Conservation (phyloP, 2,888 invertebrate species). For the Hylaea fasciaria region DNA sequence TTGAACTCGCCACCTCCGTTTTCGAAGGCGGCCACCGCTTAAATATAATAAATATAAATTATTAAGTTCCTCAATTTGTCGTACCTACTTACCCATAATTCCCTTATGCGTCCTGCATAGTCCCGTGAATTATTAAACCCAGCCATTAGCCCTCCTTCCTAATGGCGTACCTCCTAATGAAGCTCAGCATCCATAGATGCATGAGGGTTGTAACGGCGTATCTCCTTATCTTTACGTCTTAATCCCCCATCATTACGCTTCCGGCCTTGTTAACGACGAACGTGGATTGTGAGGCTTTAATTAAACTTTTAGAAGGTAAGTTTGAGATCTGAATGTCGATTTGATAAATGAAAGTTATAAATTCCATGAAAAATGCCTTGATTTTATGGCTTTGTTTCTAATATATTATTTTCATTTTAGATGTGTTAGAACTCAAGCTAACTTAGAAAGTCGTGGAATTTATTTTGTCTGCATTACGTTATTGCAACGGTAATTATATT, state of each 20-base stretch:
- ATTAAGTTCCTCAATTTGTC: not conserved
- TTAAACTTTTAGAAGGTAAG: conserved; percentile 7
- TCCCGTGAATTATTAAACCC: conserved; percentile 26
- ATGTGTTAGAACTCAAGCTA: too few relatives aligned
- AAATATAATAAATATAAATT: too few relatives aligned
- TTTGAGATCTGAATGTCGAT: conserved; percentile 6
- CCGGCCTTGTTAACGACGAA: conserved; percentile 40
- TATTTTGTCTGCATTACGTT: too few relatives aligned
- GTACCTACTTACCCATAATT: not conserved
- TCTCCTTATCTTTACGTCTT: conserved; percentile 77
- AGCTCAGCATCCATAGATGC: conserved; percentile 56
- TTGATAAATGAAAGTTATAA: not conserved
- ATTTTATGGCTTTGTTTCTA: not conserved
- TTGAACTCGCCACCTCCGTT: too few relatives aligned
- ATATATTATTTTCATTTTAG: not conserved
- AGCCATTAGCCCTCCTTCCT: conserved; percentile 34
- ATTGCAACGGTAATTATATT: too few relatives aligned
- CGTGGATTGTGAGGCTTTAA: conserved; percentile 17
- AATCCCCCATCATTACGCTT: conserved; percentile 69
- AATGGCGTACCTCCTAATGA: conserved; percentile 64
- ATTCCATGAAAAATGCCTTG: not conserved
- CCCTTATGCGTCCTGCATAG: not conserved
- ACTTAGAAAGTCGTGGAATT: too few relatives aligned
- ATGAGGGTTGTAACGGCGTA: conserved; percentile 67
- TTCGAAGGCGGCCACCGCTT: too few relatives aligned